Evolutionary conservation across 92 coral and sea anemone genomes (phyloP), one percentile per base, ranked within the genome.

Genomic region (Siderastrea radians): DNA sequence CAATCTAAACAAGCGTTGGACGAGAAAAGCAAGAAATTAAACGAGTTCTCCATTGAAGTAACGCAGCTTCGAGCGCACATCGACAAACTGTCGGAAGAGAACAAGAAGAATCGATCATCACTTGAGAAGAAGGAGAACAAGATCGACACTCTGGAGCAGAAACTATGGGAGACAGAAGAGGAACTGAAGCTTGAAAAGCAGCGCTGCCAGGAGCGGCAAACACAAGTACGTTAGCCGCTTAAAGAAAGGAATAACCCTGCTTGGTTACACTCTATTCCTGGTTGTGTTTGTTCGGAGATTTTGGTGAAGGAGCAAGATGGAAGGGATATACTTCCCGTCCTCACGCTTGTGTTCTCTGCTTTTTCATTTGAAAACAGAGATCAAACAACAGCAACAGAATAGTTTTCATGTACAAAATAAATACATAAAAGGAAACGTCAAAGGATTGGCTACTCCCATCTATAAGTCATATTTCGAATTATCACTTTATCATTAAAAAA

Each of bases 61-160:
- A 92, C 92, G 3, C 93, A 93, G 86, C 84, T 95, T 44, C 85
- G 74, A 17, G 75, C 84, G 15, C 92, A 94, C 79, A 82, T 88
- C 44, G 93, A 92, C 4, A 82, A 92, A 65, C 87, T 94, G 58
- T 68, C 92, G 8, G 90, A 79, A 1, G 96, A 92, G 54, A 91
- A 75, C 10, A 91, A 86, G 77, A 88, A 94, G 46, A 88, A 80
- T 78, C 85, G 85, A 17, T 65, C 79, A 17, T 81, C 70, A 54
- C 55, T 96, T 66, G 85, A 92, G 53, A 90, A 85, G 82, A 96
- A 96, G 70, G 84, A 53, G 2, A 81, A 53, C 10, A 90, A 78
- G 62, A 87, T 96, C 58, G 94, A 90, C 19, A 89, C 79, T 15
- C 62, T 94, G 63, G 95, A 94, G 71, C 74, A 86, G 66, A 87